A percentile compares a stretch with the other conserved stretches of the same genome.
phyloP scores from a whole-genome alignment of 1,140 invertebrate species.

The Subanguina moxae region DNA sequence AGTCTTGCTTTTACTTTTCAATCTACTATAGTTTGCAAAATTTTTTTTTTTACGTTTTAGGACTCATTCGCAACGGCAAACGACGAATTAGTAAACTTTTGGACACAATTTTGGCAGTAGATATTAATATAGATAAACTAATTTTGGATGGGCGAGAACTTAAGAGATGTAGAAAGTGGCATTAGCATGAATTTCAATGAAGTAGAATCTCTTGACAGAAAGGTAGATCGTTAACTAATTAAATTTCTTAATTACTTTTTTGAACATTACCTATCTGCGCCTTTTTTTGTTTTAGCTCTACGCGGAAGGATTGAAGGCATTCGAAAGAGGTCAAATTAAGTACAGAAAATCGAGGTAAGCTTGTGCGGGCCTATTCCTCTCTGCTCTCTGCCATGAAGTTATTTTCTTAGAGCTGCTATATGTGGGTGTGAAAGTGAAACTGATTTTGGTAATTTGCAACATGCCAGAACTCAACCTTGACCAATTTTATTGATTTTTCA shows the following conservation, averaged over 20 bases:
- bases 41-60: too few species aligned
- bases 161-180: not conserved
- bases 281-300: slow-evolving; percentile 18
- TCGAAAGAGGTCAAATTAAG: slow-evolving; percentile 27
- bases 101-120: too few species aligned
- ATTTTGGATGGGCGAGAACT: too few species aligned
- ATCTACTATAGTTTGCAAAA: too few species aligned
- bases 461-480: too few species aligned
- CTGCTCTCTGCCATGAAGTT: slow-evolving; percentile 14
- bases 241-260: too few species aligned
- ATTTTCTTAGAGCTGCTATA: slow-evolving; percentile 41
- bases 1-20: too few species aligned
- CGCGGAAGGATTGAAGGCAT: slow-evolving; percentile 22
- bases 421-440: slow-evolving; percentile 41
- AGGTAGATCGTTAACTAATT: too few species aligned
- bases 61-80: slow-evolving; percentile 40
- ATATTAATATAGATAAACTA: too few species aligned
- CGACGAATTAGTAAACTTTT: slow-evolving; percentile 38
- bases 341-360: slow-evolving; percentile 40
- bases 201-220: not conserved
- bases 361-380: not conserved
- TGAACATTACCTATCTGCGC: too few species aligned
- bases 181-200: slow-evolving; percentile 27
- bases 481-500: not conserved
- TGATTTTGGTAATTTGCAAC: slow-evolving; percentile 41